Conservation (phyloP, 2,113 vertebrate genomes). For the Nerophis lumbriciformis region DNA sequence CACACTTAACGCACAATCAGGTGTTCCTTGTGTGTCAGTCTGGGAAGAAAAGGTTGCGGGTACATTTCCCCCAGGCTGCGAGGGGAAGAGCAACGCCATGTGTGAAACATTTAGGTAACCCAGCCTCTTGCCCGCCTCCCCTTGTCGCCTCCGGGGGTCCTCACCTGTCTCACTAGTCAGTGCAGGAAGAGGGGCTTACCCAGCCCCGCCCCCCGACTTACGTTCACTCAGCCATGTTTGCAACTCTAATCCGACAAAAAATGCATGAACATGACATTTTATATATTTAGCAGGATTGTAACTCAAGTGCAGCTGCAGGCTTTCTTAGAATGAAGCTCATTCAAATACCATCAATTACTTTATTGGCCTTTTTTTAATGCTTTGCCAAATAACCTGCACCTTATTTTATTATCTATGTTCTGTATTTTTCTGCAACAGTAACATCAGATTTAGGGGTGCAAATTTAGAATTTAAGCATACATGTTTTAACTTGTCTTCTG, state of each 20-base stretch:
- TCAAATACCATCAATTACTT: constrained; percentile 13
- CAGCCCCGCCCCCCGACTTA: constrained; percentile 27
- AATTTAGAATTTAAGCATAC: no score
- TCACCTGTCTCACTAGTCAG: constrained; percentile 44
- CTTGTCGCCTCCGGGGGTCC: constrained; percentile 49
- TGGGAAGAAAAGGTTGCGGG: constrained; percentile 41
- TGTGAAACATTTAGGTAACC: constrained; percentile 55
- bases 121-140: constrained; percentile 7
- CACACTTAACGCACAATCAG: constrained; percentile 23
- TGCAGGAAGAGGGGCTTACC: background rate
- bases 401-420: no score
- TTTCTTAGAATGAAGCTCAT: constrained; percentile 23
- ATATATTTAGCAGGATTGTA: constrained; percentile 10
- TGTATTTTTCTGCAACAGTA: no score
- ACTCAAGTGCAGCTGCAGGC: background rate
- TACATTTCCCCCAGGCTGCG: constrained; percentile 39
- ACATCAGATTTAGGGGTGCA: no score
- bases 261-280: constrained; percentile 18
- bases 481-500: no score
- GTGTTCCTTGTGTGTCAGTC: constrained; percentile 30
- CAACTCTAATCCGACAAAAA: constrained; percentile 15
- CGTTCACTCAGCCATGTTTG: constrained; percentile 25
- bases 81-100: constrained; percentile 53
- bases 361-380: no score
- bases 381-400: no score